These are phyloP conservation scores for Semotilus atromaculatus DNA, from an alignment of 2,797 vertebrate genomes.

Conservation along the genomic window DNA sequence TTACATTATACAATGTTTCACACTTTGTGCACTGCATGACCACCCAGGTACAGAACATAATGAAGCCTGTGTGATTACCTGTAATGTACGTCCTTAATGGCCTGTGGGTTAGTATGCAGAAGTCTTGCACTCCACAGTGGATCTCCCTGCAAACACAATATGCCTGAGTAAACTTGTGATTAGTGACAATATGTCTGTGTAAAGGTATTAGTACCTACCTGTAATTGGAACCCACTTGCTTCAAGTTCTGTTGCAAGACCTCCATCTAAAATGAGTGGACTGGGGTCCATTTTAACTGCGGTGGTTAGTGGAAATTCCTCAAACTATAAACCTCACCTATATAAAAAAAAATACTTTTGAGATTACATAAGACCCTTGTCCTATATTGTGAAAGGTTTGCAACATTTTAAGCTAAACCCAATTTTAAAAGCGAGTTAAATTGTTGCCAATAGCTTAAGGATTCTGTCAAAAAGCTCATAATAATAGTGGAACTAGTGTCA, in stretches of 20 bases:
- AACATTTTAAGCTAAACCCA: background rate
- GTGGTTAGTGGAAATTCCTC: background rate
- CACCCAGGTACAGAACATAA: constrained; percentile 4
- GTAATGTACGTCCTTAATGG: constrained; percentile 78
- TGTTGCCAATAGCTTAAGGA: background rate
- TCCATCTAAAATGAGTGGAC: constrained; percentile 78
- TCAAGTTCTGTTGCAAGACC: constrained; percentile 83
- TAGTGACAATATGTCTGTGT: background rate
- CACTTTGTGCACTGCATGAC: background rate
- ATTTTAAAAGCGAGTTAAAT: background rate
- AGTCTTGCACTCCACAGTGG: constrained; percentile 84
- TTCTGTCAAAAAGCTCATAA: background rate
- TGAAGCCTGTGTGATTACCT: constrained; percentile 66
- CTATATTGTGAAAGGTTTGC: background rate
- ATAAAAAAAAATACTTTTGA: no score
- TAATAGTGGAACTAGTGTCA: background rate
- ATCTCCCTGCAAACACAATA: constrained; percentile 74
- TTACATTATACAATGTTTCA: background rate
- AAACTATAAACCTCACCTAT: background rate
- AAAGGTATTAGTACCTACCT: constrained; percentile 67
- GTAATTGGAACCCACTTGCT: constrained; percentile 73
- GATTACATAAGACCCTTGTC: background rate
- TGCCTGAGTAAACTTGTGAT: background rate
- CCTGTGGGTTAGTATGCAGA: constrained; percentile 78
- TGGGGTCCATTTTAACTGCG: constrained; percentile 42